Conservation (phyloP, 2,113 vertebrate species). For the Nannobrachium achirus region DNA sequence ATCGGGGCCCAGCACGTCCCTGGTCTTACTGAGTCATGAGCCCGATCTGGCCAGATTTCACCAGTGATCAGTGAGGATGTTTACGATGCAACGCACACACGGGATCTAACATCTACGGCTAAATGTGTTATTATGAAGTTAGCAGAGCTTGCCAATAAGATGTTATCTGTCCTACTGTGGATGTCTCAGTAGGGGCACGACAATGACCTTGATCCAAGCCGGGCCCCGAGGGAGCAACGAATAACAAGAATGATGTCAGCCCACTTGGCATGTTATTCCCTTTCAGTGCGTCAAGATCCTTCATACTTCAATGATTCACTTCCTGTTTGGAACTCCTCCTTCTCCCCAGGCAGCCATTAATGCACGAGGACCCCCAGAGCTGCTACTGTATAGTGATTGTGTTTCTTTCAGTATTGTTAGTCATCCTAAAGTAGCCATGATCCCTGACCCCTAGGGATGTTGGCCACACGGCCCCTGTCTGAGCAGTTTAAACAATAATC, state of each 20-base stretch:
- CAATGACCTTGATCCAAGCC: conserved; percentile 11
- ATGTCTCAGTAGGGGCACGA: background rate
- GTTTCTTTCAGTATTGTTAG: background rate
- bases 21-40: too few species aligned
- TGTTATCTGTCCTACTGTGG: conserved; percentile 10
- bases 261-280: background rate
- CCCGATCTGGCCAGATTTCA: too few species aligned
- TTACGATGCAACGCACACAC: background rate
- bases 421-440: background rate
- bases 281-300: conserved; percentile 3
- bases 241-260: conserved; percentile 18
- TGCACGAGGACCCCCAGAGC: background rate
- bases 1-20: too few species aligned
- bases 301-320: conserved; percentile 1
- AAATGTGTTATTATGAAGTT: background rate
- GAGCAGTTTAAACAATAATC: conserved; percentile 5
- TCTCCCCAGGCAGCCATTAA: conserved; percentile 7
- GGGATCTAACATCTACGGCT: background rate
- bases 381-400: background rate
- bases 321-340: conserved; percentile 21
- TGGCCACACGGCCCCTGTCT: background rate
- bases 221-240: conserved; percentile 6
- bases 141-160: background rate
- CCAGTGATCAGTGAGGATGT: too few species aligned
- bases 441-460: conserved; percentile 16